Base-by-base conservation (phyloP, 2,797 vertebrate genomes). In the Nyctibius grandis region DNA sequence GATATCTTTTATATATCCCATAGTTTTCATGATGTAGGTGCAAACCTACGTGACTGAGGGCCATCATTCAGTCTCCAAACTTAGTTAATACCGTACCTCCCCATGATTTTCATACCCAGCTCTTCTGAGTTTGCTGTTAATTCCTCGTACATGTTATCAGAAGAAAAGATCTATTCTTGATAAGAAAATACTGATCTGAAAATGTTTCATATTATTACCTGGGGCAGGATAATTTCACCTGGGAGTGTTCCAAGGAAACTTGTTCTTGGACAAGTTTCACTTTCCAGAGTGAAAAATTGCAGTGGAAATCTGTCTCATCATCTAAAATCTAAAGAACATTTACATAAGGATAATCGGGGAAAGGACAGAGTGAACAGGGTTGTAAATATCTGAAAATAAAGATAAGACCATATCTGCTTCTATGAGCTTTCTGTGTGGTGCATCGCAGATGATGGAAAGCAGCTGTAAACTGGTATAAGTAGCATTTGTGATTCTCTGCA, bases 401-500 rank as follows among this genome's bases (percentile, higher is more conserved):
- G 95, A 89, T 94, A 97, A 95, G 77, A 48, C 67, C 18, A 64
- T 60, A 91, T 85, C 84, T 91, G 29, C 48, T n/a, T 11, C 59
- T 64, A 47, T 15, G 79, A 93, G 40, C 51, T 82, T 88, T 86
- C 73, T 51, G 12, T 56, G 60, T 40, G n/a, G 51, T 92, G 75
- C 48, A 68, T 87, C 86, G 91, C 23, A 61, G 88, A 87, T 74
- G 90, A 95, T 40, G 78, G 68, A 93, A 94, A 92, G 85, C 74
- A 95, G 70, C 72, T 92, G 70, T 89, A 75, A 74, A 95, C 40
- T 64, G 68, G 33, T 50, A 56, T 48, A 95, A 89, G 84, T 85
- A 83, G 81, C 53, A 85, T 89, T 94, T 91, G 84, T 68, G 91
- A 88, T 76, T 79, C 89, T 87, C 88, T 95, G 77, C 68, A 11